Evolutionary conservation across 2,888 invertebrate genomes (phyloP), one percentile per base, ranked within the genome.

Genomic region (Zygothrica quintamaculata): DNA sequence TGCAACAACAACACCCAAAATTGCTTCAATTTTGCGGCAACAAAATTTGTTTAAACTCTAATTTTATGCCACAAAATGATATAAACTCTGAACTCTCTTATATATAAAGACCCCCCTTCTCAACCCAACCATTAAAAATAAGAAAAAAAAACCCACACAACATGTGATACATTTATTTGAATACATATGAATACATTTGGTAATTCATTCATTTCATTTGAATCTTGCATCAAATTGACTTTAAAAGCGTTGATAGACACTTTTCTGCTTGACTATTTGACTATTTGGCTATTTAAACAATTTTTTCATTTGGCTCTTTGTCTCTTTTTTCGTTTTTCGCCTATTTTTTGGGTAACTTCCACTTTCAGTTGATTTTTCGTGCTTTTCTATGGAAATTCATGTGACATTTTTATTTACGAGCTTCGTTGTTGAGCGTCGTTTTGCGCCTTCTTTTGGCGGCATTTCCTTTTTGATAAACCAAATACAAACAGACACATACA

Each of bases 351-450:
- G 31, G 33, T 64, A 69, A 48, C 64, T 72, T 74, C 64, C 64
- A 72, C 71, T 71, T 71, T 71, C 69, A 51, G 71, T 80, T 62
- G 47, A 56, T 15, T 57, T 62, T 62, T 66, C 55, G 31, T 74
- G 59, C 72, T 84, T 81, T 73, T 66, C 53, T 85, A 76, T 65
- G 82, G 70, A 84, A 78, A 85, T 85, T 64, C 59, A 66, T 82
- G 62, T 68, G 79, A 70, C 86, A 76, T 66, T 84, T 84, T 86
- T 86, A 72, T 86, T 79, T 82, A 85, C 75, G 66, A 76, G 58
- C 55, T 64, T 72, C 53, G 61, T 62, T 52, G 29, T 52, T 61
- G 84, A 62, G 65, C 62, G 55, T 62, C 56, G 29, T 52, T 61
- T 78, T 65, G 65, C 62, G 55, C 44, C 48, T 50, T 42, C 18